These are phyloP conservation scores for Myxocyprinus asiaticus DNA, from an alignment of 2,113 vertebrate species.

Conservation along the genomic window DNA sequence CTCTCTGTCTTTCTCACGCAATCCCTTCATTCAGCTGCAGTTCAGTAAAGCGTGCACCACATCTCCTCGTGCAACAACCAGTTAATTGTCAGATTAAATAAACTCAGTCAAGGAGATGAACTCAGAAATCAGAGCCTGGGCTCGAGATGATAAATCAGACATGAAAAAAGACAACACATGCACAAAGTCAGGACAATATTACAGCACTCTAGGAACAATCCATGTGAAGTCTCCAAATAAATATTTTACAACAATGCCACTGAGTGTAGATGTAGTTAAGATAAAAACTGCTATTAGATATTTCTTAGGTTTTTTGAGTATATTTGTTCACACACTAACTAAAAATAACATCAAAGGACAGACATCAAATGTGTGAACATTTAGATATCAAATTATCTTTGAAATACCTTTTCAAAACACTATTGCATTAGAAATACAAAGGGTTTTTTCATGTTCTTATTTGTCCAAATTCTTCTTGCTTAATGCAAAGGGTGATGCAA, in stretches of 20 bases:
- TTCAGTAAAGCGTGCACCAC: slow-evolving; percentile 39
- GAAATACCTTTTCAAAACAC: too few species aligned
- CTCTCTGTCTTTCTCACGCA: slow-evolving; percentile 44
- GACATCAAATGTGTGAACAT: too few species aligned
- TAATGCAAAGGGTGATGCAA: too few species aligned
- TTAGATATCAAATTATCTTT: too few species aligned
- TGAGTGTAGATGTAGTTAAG: slow-evolving; percentile 22
- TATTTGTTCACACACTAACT: too few species aligned
- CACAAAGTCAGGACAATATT: background rate
- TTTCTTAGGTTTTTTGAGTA: too few species aligned
- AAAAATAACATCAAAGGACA: too few species aligned
- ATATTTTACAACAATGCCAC: slow-evolving; percentile 4
- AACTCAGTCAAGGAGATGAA: slow-evolving; percentile 30
- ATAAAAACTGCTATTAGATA: background rate
- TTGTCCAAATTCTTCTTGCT: too few species aligned
- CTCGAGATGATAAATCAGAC: background rate
- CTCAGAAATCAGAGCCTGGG: slow-evolving; percentile 28
- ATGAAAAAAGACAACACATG: background rate
- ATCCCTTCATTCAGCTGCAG: slow-evolving; percentile 38
- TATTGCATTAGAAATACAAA: too few species aligned
- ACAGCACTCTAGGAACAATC: background rate
- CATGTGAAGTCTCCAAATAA: background rate
- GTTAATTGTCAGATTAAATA: slow-evolving; percentile 49
- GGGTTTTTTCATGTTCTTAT: too few species aligned
- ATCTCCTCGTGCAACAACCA: slow-evolving; percentile 39